Percentiles rank a stretch among this genome's conserved stretches.
Conservation (phyloP, 2,888 invertebrate species). For the Scaptomyza polygonia region DNA sequence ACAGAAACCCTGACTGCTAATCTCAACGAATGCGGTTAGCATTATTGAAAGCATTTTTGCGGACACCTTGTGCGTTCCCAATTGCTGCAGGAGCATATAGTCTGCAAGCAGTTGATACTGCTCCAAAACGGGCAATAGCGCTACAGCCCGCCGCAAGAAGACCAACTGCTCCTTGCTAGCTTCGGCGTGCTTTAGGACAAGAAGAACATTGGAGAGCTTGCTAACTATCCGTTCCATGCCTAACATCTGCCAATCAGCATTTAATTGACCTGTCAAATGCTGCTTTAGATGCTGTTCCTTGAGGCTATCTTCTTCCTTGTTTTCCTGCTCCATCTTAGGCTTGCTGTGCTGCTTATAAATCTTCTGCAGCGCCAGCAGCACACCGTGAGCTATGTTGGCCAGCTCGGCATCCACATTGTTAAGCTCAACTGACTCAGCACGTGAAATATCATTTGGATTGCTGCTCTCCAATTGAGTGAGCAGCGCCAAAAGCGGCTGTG, state of each 20-base stretch:
- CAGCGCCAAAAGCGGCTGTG: slow-evolving; percentile 72
- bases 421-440: slow-evolving; percentile 38
- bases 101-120: slow-evolving; percentile 91
- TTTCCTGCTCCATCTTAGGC: slow-evolving; percentile 31
- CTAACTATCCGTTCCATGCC: slow-evolving; percentile 85
- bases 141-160: slow-evolving; percentile 67
- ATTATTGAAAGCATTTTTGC: slow-evolving; percentile 93
- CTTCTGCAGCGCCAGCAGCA: slow-evolving; percentile 87
- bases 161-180: slow-evolving; percentile 70
- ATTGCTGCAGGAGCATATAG: slow-evolving; percentile 91
- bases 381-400: slow-evolving; percentile 85
- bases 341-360: slow-evolving; percentile 85
- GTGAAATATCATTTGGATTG: background rate
- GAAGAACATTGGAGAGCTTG: slow-evolving; percentile 83
- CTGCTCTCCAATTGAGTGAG: slow-evolving; percentile 44
- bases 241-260: slow-evolving; percentile 87
- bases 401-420: slow-evolving; percentile 81
- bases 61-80: slow-evolving; percentile 91
- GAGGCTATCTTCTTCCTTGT: slow-evolving; percentile 36
- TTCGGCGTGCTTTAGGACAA: slow-evolving; percentile 84
- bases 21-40: slow-evolving; percentile 92
- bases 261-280: slow-evolving; percentile 87
- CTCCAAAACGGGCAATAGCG: slow-evolving; percentile 88
- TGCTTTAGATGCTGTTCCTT: slow-evolving; percentile 88
- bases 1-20: slow-evolving; percentile 95